Conservation (phyloP, 1,140 invertebrate genomes). For the Oryctes rhinoceros region DNA sequence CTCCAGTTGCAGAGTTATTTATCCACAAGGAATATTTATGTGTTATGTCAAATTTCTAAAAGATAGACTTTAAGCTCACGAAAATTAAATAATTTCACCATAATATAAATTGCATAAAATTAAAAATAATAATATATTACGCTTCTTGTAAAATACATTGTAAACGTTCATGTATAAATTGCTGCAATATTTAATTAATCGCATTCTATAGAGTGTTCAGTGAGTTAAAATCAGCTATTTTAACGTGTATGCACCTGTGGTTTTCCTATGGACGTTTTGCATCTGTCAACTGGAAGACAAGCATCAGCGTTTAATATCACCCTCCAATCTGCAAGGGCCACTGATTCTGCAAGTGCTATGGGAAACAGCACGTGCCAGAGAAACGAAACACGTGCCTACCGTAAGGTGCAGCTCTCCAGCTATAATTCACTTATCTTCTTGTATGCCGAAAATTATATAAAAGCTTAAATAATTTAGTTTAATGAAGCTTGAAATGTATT, state of each 20-base stretch:
- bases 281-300: slow-evolving; percentile 26
- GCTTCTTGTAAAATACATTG: too few species aligned
- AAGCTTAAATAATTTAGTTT: background rate
- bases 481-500: background rate
- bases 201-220: too few species aligned
- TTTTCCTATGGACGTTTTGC: slow-evolving; percentile 22
- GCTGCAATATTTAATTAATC: too few species aligned
- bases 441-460: background rate
- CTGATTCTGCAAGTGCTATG: slow-evolving; percentile 42
- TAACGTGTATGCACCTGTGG: slow-evolving; percentile 2
- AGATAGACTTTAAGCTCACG: too few species aligned
- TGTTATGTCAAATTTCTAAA: too few species aligned
- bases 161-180: too few species aligned
- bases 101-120: too few species aligned
- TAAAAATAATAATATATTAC: too few species aligned
- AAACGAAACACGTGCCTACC: slow-evolving; percentile 35
- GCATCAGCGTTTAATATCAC: slow-evolving; percentile 33
- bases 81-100: too few species aligned
- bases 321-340: slow-evolving; percentile 42
- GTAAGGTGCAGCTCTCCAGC: slow-evolving; percentile 35
- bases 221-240: background rate
- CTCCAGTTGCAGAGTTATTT: too few species aligned
- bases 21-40: too few species aligned
- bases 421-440: background rate
- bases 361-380: slow-evolving; percentile 37